Base-by-base conservation (phyloP, 2,888 invertebrate species). In the Sericinus montela region DNA sequence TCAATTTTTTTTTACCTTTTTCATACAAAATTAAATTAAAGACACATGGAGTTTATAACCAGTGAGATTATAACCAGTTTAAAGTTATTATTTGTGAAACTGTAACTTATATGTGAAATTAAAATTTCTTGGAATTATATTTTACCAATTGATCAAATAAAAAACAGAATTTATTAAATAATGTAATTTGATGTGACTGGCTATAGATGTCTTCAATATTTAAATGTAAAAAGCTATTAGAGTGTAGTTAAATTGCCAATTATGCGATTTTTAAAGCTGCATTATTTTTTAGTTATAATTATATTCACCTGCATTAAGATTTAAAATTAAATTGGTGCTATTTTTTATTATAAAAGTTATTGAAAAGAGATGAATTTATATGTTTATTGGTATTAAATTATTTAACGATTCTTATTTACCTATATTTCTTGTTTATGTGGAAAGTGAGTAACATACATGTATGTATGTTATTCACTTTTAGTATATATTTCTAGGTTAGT, bases 281-380 rank as follows among this genome's bases (percentile, higher is more conserved):
- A 19, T 19, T 19, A 19, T 47, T 40, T 32, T 5, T 3, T n/a
- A 32, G 11, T 32, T 11, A n/a, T 32, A 1, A 32, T 32, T 32
- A 19, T 19, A 19, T 32, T 32, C 1, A 11, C 4, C 32, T 32
- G 28, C 46, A 35, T 48, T 52, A 41, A 48, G 14, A 16, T 44
- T 57, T 59, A 64, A 69, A 63, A 65, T 75, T 72, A 43, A 71
- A 79, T 80, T 78, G 83, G 85, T 84, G 84, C 84, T 84, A 82
- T 74, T 72, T 75, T 73, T 71, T 72, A 65, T 55, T 51, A 54
- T 48, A 35, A 45, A 49, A 44, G 34, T 44, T 39, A 14, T 55
- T 52, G 43, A 51, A 55, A n/a, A n/a, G n/a, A n/a, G 52, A 50
- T 41, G 44, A n/a, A n/a, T n/a, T n/a, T n/a, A n/a, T n/a, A n/a